phyloP scores from a whole-genome alignment of 1,140 invertebrate genomes.

The Brachionus koreanus region DNA sequence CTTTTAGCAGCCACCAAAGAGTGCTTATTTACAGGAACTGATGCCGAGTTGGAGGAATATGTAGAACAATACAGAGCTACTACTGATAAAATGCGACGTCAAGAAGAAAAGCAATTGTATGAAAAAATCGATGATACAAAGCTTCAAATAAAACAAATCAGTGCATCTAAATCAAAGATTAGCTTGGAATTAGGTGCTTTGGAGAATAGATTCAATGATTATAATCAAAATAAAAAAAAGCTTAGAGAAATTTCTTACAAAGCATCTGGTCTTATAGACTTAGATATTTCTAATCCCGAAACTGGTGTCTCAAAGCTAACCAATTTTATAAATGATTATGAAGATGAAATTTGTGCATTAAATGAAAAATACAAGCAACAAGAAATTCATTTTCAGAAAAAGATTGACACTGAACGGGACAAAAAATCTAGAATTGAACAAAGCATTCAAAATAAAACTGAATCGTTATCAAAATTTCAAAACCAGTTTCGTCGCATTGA shows the following conservation, averaged over 20 bases:
- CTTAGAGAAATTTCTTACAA: not conserved
- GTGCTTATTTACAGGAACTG: constrained; percentile 14
- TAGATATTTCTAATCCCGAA: not conserved
- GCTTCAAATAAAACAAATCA: constrained; percentile 50
- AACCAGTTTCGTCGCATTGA: not conserved
- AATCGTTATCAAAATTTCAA: not conserved
- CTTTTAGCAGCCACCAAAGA: not conserved
- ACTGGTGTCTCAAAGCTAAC: not conserved
- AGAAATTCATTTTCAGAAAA: not conserved
- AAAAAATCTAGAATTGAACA: not conserved
- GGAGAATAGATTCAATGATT: constrained; percentile 52
- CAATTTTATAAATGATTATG: not conserved
- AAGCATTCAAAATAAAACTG: constrained; percentile 28
- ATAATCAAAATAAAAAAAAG: constrained; percentile 58
- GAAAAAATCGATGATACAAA: constrained; percentile 45
- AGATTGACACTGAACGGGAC: not conserved
- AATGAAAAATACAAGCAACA: not conserved
- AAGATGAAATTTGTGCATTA: not conserved
- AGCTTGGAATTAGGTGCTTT: constrained; percentile 44
- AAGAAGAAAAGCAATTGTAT: constrained; percentile 48
- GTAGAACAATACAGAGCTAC: not conserved
- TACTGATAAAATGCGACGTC: constrained; percentile 16
- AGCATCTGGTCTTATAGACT: not conserved
- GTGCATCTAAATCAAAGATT: constrained; percentile 50
- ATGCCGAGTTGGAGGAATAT: constrained; percentile 20